Conservation (phyloP, 2,797 vertebrate species). For the Crocodylus rhombifer region DNA sequence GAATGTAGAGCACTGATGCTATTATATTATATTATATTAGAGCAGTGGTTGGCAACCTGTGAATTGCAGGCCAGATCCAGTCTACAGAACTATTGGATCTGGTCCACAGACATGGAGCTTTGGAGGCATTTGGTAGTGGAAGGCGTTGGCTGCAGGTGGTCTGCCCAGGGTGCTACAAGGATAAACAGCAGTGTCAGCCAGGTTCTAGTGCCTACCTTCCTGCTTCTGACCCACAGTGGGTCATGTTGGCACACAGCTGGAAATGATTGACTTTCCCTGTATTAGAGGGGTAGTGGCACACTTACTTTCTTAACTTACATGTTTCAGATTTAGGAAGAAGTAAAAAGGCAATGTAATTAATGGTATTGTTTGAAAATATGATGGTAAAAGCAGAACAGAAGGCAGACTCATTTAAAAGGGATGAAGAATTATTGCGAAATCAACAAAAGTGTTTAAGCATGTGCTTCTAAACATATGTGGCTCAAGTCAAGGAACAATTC, state of each 20-base stretch:
- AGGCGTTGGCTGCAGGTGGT: too few species aligned
- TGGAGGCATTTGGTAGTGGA: too few species aligned
- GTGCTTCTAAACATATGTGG: rapidly evolving
- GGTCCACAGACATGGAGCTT: too few species aligned
- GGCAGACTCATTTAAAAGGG: background rate
- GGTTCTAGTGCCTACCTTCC: too few species aligned
- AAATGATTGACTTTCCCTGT: too few species aligned
- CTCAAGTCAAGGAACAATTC: background rate
- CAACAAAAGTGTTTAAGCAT: rapidly evolving
- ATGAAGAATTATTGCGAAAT: background rate
- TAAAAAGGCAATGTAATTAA: background rate
- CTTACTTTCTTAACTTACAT: background rate
- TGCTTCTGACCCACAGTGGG: too few species aligned
- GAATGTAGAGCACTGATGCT: background rate
- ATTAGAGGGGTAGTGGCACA: background rate
- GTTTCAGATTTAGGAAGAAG: background rate
- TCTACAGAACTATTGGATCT: background rate
- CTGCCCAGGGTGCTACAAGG: too few species aligned
- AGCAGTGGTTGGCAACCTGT: too few species aligned
- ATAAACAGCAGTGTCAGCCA: too few species aligned
- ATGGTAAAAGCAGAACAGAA: background rate
- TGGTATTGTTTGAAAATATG: background rate
- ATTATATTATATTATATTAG: background rate
- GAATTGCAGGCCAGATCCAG: background rate
- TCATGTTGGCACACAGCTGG: too few species aligned